These are phyloP conservation scores for Lethocerus indicus DNA, from an alignment of 1,140 invertebrate genomes.

Conservation along the genomic window DNA sequence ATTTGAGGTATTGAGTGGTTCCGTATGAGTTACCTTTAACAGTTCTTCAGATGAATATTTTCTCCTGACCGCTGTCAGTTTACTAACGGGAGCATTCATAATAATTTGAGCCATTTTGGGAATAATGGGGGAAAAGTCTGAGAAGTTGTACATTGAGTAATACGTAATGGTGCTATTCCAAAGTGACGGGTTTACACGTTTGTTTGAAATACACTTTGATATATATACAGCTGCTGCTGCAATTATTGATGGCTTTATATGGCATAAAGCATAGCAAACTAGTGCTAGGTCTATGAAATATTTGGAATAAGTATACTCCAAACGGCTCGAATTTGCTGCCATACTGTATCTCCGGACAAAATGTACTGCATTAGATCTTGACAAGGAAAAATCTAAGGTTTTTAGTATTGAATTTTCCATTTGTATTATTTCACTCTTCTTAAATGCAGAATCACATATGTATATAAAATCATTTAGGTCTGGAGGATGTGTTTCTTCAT, in stretches of 20 bases:
- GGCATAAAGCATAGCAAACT: background rate
- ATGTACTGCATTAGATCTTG: background rate
- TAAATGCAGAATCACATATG: background rate
- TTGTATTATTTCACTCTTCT: background rate
- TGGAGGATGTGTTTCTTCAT: constrained; percentile 5
- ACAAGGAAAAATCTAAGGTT: background rate
- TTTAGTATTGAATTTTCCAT: constrained; percentile 3
- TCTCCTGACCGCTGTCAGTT: too few relatives aligned
- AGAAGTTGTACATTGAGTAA: background rate
- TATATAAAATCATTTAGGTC: background rate
- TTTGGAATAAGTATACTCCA: constrained; percentile 7
- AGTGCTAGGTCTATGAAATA: constrained; percentile 5
- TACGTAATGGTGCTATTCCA: constrained; percentile 2
- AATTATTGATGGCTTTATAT: background rate
- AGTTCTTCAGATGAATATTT: too few relatives aligned
- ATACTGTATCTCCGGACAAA: constrained; percentile 8
- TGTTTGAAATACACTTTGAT: constrained; percentile 2
- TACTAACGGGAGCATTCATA: too few relatives aligned
- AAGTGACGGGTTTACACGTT: background rate
- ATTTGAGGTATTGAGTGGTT: too few relatives aligned
- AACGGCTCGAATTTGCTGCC: constrained; percentile 2
- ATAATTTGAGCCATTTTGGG: too few relatives aligned
- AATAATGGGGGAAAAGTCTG: too few relatives aligned
- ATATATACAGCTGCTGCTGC: constrained; percentile 7
- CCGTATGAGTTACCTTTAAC: too few relatives aligned